Percentiles rank a stretch among this genome's conserved stretches.
Conservation (phyloP, 1,140 invertebrate genomes). For the Campoletis sonorensis region DNA sequence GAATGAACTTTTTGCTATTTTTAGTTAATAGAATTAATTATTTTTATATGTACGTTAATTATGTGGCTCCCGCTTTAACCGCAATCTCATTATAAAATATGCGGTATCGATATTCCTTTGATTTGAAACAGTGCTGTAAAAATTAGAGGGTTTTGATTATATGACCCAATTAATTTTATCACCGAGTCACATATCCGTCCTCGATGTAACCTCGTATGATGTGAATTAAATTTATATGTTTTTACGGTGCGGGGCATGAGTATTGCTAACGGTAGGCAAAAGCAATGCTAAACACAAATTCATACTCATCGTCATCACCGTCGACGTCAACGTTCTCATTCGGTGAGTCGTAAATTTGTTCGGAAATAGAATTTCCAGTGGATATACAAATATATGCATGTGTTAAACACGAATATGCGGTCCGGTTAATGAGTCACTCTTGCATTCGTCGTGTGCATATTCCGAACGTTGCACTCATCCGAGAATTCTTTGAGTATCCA, state of each 20-base stretch:
- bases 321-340: constrained; percentile 15
- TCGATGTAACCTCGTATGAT: too few species aligned
- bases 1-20: too few species aligned
- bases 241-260: background rate
- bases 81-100: too few species aligned
- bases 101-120: too few species aligned
- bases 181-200: too few species aligned
- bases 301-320: background rate
- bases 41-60: too few species aligned
- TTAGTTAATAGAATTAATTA: too few species aligned
- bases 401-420: background rate
- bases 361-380: constrained; percentile 39
- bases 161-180: too few species aligned
- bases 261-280: constrained; percentile 8
- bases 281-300: background rate
- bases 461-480: constrained; percentile 26
- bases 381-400: constrained; percentile 15
- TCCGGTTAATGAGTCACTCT: constrained; percentile 37
- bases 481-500: background rate
- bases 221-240: background rate
- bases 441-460: constrained; percentile 24
- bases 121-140: too few species aligned
- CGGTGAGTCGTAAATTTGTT: constrained; percentile 34
- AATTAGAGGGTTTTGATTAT: too few species aligned
- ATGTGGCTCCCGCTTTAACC: too few species aligned